Base-by-base conservation (phyloP, 2,797 vertebrate genomes). In the Diplodus puntazzo region DNA sequence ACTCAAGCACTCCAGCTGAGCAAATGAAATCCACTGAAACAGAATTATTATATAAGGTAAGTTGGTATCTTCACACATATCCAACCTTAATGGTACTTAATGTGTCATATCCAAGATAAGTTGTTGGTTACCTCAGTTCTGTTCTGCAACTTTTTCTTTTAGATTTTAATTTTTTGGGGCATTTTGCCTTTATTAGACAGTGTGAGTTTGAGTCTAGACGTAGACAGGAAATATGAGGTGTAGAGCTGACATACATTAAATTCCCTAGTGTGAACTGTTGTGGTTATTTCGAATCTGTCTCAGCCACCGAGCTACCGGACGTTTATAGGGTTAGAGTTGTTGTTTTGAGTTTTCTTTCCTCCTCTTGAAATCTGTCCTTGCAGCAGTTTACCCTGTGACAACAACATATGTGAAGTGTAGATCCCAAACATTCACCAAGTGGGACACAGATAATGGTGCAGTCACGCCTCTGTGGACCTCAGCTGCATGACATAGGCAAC, bases 1-100 rank as follows among this genome's bases (percentile, higher is more conserved):
- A 79, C 77, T 81, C 54, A 84, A 69, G 70, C 75, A 82, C 82
- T 89, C 64, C 23, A 81, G 63, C 45, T 39, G 20, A 64, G 53
- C 68, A 34, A 74, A 74, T 11, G 59, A 72, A 60, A 27, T 63
- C 73, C 59, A 62, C 64, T 76, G 25, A 66, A 54, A 54, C 27
- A 48, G 23, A 75, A 39, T 61, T 62, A 55, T 68, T 69, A 61
- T 48, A 52, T 64, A 60, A 83, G 69, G 25, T 66, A 57, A 48
- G 21, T 61, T 48, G 5, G 11, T 60, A 42, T 43, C 8, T 8
- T 77, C 50, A 55, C 53, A 67, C n/a, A 73, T 20, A 43, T 69
- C 20, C 16, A 23, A 67, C 20, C 43, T 74, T 50, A 68, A 5
- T 11, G 1, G 34, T 39, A 39, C 34, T 39, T 17, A 67, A 3